Evolutionary conservation across 1,140 invertebrate species (phyloP), one percentile per base, ranked within the genome.

Genomic region (Aphelinus certus): DNA sequence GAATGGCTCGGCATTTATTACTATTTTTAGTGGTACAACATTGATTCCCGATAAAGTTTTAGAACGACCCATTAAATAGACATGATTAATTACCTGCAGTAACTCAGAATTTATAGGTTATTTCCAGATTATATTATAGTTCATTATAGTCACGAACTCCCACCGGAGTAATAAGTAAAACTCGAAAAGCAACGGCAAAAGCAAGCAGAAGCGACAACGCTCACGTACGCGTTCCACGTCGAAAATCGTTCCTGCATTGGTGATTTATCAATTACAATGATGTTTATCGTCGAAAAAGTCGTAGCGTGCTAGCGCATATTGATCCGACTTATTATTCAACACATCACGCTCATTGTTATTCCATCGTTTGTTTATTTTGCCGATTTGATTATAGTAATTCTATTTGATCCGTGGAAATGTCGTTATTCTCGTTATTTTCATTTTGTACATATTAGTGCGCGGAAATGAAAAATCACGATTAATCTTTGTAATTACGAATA

Each of bases 301-400:
- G 64, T 53, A 6, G 26, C 64, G 26, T 6, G 48, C 10, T 6
- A 5, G 26, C 49, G 49, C 49, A 45, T 66, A 66, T 66, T 66
- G 64, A 66, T 66, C 53, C 10, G 43, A 49, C 64, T 53, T 66
- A 66, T 66, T 66, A 66, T 66, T 66, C 64, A 53, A 53, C 64
- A 26, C 26, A 26, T 3, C 48, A 46, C 62, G 9, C 43, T 66
- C 64, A 53, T 66, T 49, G 46, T 55, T 53, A 66, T 66, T 66
- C 64, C 64, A 66, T 66, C 64, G 64, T 66, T 66, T 66, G 64
- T 66, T 66, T 66, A 66, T 46, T 66, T 43, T n/a, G 64, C 26
- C 64, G 64, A 45, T 53, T 5, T 26, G 26, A 26, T 26, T 26
- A 26, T 26, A 26, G 49, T 26, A 51, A 66, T 51, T 66, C 53